Base-by-base conservation (phyloP, 2,797 vertebrate genomes). In the Miichthys miiuy region DNA sequence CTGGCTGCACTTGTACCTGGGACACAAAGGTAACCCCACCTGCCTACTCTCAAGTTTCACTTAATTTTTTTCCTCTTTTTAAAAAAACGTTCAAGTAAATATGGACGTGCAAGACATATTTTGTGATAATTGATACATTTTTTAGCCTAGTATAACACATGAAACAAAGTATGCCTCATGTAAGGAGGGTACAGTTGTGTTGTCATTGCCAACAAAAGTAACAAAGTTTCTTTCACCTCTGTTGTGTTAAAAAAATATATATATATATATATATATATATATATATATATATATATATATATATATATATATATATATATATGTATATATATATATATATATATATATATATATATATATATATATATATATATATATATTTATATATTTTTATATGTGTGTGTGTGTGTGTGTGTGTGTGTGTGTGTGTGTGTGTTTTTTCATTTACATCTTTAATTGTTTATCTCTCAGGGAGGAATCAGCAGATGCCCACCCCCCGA, bases 1-100 rank as follows among this genome's bases (percentile, higher is more conserved):
- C 70, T 83, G 69, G 83, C 90, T 71, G 93, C 92, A 46, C 93
- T 93, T 52, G 55, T 75, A 23, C 74, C 90, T 20, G 90, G 72
- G 14, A 27, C 80, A 54, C 62, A 85, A 27, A 90, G 92, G 94
- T 94, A 80, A 83, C 10, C 0, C 1, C 51, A 38, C 17, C 11
- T 50, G 5, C 9, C 11, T 7, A 14, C 1, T 42, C 23, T 3
- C 12, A n/a, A 48, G 2, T 47, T 42, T 52, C 27, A n/a, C 8
- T 34, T 44, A n/a, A n/a, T 44, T n/a, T 47, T 8, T 34, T 3
- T 48, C 58, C 34, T 38, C 34, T 38, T 38, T 38, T 34, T 0
- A 8, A 34, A 34, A 38, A 38, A 38, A 2, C 6, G 8, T 51
- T 54, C 3, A 23, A 55, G 23, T 71, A n/a, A 25, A 68, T 30